phyloP scores from a whole-genome alignment of 2,888 invertebrate species.

The Hedya salicella region DNA sequence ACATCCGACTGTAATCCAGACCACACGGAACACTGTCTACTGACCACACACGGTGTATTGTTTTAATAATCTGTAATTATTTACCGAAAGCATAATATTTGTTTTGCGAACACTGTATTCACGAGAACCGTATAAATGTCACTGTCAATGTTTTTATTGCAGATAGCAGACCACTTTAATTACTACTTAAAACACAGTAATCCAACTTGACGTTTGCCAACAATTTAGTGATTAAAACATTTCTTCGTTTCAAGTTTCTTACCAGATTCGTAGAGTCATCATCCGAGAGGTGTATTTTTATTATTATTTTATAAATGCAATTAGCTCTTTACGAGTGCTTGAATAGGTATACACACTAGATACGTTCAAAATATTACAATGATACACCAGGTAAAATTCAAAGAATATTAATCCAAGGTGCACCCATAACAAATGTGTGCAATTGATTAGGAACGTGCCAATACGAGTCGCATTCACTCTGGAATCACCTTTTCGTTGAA shows the following conservation, averaged over 20 bases:
- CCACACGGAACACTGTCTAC: constrained; percentile 2
- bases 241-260: constrained; percentile 4
- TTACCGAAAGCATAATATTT: constrained; percentile 20
- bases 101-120: constrained; percentile 4
- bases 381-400: constrained; percentile 1
- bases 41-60: constrained; percentile 31
- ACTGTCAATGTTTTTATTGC: constrained; percentile 16
- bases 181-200: constrained; percentile 27
- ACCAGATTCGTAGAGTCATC: constrained; percentile 1
- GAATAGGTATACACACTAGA: no score
- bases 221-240: constrained; percentile 2
- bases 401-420: constrained; percentile 56
- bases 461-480: constrained; percentile 64
- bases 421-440: constrained; percentile 50
- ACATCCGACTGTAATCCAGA: constrained; percentile 14
- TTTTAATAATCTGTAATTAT: constrained; percentile 29
- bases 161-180: constrained; percentile 20
- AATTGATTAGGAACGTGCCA: constrained; percentile 76
- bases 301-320: not conserved
- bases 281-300: not conserved
- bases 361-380: no score
- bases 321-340: no score
- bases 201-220: constrained; percentile 1
- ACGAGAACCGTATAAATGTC: constrained; percentile 22
- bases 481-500: constrained; percentile 65